Evolutionary conservation across 2,797 vertebrate species (phyloP).

Genomic region (Moxostoma hubbsi): DNA sequence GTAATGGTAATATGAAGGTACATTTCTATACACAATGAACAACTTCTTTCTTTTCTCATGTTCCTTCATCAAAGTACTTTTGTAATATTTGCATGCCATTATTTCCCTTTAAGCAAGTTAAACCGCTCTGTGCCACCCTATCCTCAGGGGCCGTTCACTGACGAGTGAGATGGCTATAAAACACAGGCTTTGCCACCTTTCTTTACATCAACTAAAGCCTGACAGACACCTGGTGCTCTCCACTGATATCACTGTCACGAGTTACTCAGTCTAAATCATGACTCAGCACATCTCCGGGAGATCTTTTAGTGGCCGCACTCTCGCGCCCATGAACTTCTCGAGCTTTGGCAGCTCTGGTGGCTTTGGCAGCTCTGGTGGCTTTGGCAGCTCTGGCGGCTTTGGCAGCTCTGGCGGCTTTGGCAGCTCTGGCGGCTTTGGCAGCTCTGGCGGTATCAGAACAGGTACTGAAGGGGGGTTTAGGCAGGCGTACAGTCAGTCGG

Average conservation of each 20-base stretch:
- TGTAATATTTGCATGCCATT: neutral
- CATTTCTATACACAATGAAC: too few species aligned
- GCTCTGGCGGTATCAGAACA: neutral
- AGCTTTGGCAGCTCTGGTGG: neutral
- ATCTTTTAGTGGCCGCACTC: neutral
- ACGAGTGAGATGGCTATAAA: conserved; percentile 15
- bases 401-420: too few species aligned
- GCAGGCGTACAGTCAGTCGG: neutral
- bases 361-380: neutral
- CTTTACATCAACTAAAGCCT: neutral
- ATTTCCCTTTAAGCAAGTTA: neutral
- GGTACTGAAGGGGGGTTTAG: neutral
- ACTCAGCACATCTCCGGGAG: neutral
- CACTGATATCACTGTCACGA: neutral
- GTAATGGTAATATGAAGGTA: too few species aligned
- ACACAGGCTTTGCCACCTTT: neutral
- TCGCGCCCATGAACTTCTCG: neutral
- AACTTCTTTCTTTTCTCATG: neutral
- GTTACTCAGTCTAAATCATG: conserved; percentile 20
- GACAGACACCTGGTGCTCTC: neutral
- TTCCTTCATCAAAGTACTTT: neutral
- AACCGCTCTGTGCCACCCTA: conserved; percentile 6
- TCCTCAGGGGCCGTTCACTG: neutral
- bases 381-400: too few species aligned
- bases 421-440: neutral